Evolutionary conservation across 2,113 vertebrate genomes (phyloP), one percentile per base, ranked within the genome.

Genomic region (Dolichotis patagonum): DNA sequence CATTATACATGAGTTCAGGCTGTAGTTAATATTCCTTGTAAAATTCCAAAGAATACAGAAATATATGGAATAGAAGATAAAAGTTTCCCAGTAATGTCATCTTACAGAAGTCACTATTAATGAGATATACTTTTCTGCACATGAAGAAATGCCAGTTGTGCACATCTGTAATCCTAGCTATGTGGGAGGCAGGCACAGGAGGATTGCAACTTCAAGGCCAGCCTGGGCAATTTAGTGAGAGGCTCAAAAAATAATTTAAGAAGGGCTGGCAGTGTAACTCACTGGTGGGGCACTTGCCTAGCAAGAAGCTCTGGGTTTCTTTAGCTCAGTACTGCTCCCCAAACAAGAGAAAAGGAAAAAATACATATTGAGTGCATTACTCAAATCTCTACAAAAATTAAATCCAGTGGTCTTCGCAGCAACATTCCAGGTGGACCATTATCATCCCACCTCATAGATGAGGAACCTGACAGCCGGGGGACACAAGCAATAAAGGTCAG

Each of bases 31-130:
- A 24, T 95, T 81, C 63, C 88, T 65, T 84, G 62, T 96, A 92
- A 95, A 95, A 88, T 95, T 96, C 43, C 41, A 95, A 88, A 92
- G 35, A 71, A 52, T 90, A 81, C 41, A 86, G 69, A 96, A 93
- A 87, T 91, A 88, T 49, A 58, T 94, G 69, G 78, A 91, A 9
- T 86, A 93, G 96, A 90, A 97, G 93, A 91, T 81, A 54, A 81
- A 91, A 93, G 54, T 56, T 17, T 69, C 26, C 24, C 54, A n/a
- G 67, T 88, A 85, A 93, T 92, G 56, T 92, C 24, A 67, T 81
- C 20, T 32, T 92, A 71, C 41, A 93, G 71, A 91, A 87, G 94
- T 81, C 24, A 93, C 54, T 87, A 32, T 80, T 90, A 94, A 90
- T 97, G 67, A 71, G 56, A 13, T 87, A 4, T 97, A 58, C 78